Conservation (phyloP, 2,888 invertebrate genomes). For the Hemaris fuciformis region DNA sequence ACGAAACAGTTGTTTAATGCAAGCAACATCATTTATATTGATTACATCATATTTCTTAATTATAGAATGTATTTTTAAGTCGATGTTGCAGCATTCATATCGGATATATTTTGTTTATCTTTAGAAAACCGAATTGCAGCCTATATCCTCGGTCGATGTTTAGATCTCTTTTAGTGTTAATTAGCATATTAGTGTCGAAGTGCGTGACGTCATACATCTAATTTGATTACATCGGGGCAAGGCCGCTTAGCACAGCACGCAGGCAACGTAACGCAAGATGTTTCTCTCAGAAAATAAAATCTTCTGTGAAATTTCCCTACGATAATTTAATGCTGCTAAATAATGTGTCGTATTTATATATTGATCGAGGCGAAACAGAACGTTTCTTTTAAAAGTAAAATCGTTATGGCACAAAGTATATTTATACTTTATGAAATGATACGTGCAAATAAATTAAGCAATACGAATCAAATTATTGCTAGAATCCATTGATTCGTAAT, state of each 20-base stretch:
- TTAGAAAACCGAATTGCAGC: not conserved
- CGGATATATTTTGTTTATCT: not conserved
- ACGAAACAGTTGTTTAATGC: not conserved
- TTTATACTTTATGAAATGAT: not conserved
- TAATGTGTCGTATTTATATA: not conserved
- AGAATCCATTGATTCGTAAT: too few species aligned
- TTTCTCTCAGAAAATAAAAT: not conserved
- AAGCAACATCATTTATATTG: not conserved
- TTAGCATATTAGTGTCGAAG: constrained; percentile 59
- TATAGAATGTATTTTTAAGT: not conserved
- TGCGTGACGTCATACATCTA: constrained; percentile 67
- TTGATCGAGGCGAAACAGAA: not conserved
- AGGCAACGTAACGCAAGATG: constrained; percentile 13
- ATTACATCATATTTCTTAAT: not conserved
- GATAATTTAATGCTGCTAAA: not conserved
- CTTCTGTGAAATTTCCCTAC: not conserved
- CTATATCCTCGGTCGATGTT: constrained; percentile 29
- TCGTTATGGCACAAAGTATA: too few species aligned
- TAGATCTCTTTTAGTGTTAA: constrained; percentile 52
- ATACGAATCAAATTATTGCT: too few species aligned
- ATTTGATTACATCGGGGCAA: constrained; percentile 71
- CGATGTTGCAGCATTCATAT: not conserved
- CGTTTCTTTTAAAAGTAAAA: not conserved
- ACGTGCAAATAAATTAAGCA: too few species aligned
- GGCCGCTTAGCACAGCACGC: constrained; percentile 50